phyloP scores from a whole-genome alignment of 30 jellyfish, hydroid and myxozoan species.

The Aurelia sp. region DNA sequence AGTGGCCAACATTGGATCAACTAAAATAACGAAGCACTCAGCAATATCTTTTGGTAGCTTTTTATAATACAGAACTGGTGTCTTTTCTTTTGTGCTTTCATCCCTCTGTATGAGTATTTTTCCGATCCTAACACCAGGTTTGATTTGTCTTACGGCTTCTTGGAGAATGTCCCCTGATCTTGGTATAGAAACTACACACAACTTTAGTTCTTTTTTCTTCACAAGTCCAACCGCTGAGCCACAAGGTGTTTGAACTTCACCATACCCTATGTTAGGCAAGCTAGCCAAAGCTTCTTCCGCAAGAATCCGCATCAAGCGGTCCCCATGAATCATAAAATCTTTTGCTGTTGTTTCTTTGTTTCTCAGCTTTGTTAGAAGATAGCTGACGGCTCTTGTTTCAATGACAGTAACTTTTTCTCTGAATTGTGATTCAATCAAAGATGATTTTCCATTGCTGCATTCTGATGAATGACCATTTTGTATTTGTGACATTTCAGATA shows the following conservation, averaged over 20 bases:
- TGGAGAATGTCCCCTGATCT: constrained; percentile 94
- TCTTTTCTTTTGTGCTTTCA: constrained; percentile 79
- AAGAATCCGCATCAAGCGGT: constrained; percentile 86
- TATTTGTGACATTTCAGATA: constrained; percentile 12
- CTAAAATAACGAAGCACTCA: constrained; percentile 83
- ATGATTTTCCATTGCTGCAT: too few relatives aligned
- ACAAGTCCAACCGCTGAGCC: constrained; percentile 77
- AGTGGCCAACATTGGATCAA: constrained; percentile 96
- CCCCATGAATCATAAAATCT: constrained; percentile 86
- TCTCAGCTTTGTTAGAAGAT: constrained; percentile 77
- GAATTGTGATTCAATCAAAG: background rate
- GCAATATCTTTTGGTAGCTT: constrained; percentile 85
- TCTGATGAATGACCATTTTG: constrained; percentile 7
- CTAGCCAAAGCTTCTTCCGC: constrained; percentile 95
- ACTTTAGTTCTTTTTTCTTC: constrained; percentile 37
- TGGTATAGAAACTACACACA: constrained; percentile 88
- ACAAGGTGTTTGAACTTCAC: constrained; percentile 87
- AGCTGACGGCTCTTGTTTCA: constrained; percentile 71
- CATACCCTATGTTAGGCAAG: constrained; percentile 73
- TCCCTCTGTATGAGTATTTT: constrained; percentile 88
- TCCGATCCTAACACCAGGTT: constrained; percentile 91
- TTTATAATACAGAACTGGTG: constrained; percentile 80
- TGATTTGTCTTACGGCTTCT: constrained; percentile 89
- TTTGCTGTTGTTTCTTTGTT: constrained; percentile 77
- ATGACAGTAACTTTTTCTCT: constrained; percentile 65